Conservation (phyloP, 2,113 vertebrate genomes). For the Daphoenositta chrysoptera region DNA sequence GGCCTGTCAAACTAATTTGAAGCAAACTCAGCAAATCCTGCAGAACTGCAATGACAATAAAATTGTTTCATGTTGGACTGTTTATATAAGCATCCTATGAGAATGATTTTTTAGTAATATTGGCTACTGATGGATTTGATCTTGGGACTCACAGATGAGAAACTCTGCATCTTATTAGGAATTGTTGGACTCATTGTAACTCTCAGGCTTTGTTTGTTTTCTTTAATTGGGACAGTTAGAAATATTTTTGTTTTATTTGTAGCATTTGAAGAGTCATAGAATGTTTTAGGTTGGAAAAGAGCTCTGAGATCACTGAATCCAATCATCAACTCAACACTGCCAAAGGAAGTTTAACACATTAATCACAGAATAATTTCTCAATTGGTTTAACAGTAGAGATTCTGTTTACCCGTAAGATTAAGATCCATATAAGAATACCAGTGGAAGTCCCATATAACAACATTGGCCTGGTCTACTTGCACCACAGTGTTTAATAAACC, state of each 20-base stretch:
- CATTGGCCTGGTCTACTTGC: background rate
- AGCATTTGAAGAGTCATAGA: background rate
- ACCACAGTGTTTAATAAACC: background rate
- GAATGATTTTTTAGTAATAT: background rate
- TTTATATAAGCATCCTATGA: background rate
- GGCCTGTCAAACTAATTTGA: background rate
- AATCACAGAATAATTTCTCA: background rate
- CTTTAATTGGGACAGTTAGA: background rate
- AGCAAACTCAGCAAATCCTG: background rate
- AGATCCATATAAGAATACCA: no score
- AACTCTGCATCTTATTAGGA: background rate
- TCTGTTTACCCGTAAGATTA: background rate
- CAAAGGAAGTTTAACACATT: background rate
- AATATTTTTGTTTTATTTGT: background rate
- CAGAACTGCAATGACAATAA: background rate
- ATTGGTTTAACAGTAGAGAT: background rate
- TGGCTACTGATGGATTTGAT: background rate
- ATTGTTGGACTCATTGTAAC: background rate
- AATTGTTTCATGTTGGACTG: background rate
- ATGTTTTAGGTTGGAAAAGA: background rate
- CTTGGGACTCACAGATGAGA: background rate
- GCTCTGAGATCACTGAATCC: background rate
- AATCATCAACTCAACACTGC: background rate
- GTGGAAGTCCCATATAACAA: background rate
- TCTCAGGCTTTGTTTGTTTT: background rate